These are phyloP conservation scores for Pycnonotus jocosus DNA, from an alignment of 2,113 vertebrate species.

Conservation along the genomic window DNA sequence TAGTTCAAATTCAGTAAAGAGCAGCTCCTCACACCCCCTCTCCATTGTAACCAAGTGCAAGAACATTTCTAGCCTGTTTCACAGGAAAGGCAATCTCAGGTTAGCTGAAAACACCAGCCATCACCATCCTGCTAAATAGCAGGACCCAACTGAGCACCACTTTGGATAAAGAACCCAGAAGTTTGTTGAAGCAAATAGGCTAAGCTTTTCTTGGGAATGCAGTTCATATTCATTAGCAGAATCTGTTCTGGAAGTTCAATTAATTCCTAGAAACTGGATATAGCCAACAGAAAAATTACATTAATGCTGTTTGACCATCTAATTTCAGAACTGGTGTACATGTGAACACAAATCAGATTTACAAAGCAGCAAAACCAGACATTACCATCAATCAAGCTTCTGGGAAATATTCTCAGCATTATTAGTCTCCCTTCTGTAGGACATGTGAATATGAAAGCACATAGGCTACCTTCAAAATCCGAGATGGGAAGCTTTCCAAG, in stretches of 20 bases:
- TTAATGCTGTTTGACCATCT: not conserved
- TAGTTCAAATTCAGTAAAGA: not conserved
- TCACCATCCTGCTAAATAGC: not conserved
- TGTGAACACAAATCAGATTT: not conserved
- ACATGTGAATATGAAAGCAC: not conserved
- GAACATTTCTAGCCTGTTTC: not conserved
- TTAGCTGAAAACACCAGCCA: not conserved
- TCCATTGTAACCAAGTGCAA: not conserved
- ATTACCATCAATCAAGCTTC: not conserved
- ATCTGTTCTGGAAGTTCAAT: not conserved
- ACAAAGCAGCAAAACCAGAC: not conserved
- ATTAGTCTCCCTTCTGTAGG: not conserved
- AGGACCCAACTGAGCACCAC: not conserved
- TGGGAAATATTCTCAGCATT: not conserved
- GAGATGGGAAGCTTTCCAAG: not conserved
- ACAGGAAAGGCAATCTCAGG: not conserved
- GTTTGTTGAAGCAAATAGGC: not conserved
- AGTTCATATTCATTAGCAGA: not conserved
- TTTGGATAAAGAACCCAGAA: not conserved
- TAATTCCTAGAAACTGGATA: not conserved
- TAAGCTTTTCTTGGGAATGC: not conserved
- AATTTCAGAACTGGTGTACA: not conserved
- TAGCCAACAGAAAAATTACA: not conserved
- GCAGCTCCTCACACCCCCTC: not conserved
- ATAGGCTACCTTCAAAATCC: not conserved